phyloP scores from a whole-genome alignment of 2,888 invertebrate genomes.

The Micoletzkya japonica region DNA sequence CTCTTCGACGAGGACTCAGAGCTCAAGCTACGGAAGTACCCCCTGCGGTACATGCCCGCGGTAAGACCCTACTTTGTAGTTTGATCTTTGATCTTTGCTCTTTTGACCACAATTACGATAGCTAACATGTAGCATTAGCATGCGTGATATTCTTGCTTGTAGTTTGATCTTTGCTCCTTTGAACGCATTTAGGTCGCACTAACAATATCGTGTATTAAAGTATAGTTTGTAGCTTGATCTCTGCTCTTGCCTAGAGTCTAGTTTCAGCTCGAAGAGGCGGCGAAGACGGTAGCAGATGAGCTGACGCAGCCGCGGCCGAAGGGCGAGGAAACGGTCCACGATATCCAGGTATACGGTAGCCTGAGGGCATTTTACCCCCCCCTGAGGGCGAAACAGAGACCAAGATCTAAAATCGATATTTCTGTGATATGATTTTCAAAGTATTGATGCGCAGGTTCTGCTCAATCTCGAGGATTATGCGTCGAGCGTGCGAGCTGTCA shows the following conservation, averaged over 20 bases:
- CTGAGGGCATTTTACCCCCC: too few species aligned
- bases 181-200: background rate
- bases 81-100: background rate
- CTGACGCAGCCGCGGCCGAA: conserved; percentile 88
- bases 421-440: background rate
- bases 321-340: conserved; percentile 84
- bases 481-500: conserved; percentile 50
- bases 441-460: conserved; percentile 30
- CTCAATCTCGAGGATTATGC: conserved; percentile 55
- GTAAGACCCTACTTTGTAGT: conserved; percentile 62
- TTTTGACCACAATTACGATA: conserved; percentile 8
- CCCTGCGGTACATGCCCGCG: conserved; percentile 87
- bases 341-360: conserved; percentile 86
- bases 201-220: background rate
- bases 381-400: too few species aligned
- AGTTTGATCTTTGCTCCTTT: conserved; percentile 7
- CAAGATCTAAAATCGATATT: background rate
- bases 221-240: background rate
- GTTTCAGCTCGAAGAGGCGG: conserved; percentile 85
- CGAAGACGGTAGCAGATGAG: conserved; percentile 93
- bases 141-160: background rate
- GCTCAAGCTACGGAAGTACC: conserved; percentile 85
- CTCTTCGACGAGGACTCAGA: conserved; percentile 86
- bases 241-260: background rate
- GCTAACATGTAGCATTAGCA: background rate